phyloP scores from a whole-genome alignment of 2,888 invertebrate species.

The Erebia aethiops region DNA sequence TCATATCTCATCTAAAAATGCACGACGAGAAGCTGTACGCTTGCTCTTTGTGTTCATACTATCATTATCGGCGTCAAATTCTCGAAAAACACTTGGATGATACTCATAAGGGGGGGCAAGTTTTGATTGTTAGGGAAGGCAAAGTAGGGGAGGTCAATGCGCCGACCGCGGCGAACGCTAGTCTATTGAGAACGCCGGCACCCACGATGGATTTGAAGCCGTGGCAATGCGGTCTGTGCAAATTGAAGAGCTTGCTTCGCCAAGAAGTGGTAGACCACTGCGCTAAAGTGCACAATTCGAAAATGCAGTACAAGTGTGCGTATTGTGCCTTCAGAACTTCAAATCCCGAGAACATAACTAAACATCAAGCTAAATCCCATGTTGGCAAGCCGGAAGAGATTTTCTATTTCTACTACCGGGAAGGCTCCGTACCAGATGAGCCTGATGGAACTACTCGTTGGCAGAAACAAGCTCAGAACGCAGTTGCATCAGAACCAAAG shows the following conservation, averaged over 20 bases:
- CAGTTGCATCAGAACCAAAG: constrained; percentile 42
- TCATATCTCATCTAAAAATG: constrained; percentile 88
- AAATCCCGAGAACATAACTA: constrained; percentile 80
- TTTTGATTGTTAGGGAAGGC: constrained; percentile 65
- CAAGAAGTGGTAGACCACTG: constrained; percentile 85
- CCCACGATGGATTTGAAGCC: constrained; percentile 82
- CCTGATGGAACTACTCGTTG: constrained; percentile 61
- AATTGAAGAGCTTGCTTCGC: constrained; percentile 83
- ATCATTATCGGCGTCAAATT: constrained; percentile 84
- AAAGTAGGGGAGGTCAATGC: constrained; percentile 44
- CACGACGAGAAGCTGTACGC: constrained; percentile 89
- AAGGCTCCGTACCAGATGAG: constrained; percentile 60
- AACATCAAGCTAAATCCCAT: constrained; percentile 85
- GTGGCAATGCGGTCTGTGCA: constrained; percentile 88
- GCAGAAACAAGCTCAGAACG: constrained; percentile 62
- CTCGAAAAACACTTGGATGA: constrained; percentile 87
- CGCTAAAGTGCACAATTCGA: constrained; percentile 83
- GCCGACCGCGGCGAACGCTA: constrained; percentile 42
- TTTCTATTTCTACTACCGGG: constrained; percentile 82
- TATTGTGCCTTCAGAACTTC: constrained; percentile 84
- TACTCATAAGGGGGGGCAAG: constrained; percentile 79
- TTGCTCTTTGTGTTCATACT: constrained; percentile 87
- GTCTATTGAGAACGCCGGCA: constrained; percentile 42
- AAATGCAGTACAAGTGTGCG: constrained; percentile 87
- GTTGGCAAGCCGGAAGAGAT: constrained; percentile 61